Evolutionary conservation across 2,113 vertebrate genomes (phyloP).

Genomic region (Ptilonorhynchus violaceus): DNA sequence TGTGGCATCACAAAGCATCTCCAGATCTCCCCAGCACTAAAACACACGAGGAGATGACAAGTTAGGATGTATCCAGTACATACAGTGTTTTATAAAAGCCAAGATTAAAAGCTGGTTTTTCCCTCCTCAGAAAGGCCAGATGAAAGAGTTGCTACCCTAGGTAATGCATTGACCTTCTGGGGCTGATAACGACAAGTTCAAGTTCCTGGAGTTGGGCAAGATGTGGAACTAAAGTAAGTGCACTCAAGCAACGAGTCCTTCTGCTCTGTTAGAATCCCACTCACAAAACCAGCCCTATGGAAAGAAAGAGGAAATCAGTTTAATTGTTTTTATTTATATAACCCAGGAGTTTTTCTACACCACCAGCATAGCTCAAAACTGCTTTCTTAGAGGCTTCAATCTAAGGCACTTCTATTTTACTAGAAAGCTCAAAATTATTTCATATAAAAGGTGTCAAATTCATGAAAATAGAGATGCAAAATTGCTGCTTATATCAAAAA

Average conservation of each 20-base stretch:
- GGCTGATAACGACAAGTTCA: constrained; percentile 54
- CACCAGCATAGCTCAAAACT: not conserved
- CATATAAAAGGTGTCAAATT: not conserved
- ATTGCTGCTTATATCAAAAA: not conserved
- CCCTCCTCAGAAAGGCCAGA: constrained; percentile 39
- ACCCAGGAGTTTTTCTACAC: not conserved
- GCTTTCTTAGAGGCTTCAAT: not conserved
- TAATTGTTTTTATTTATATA: not conserved
- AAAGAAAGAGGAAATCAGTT: not conserved
- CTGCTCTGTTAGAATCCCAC: not conserved
- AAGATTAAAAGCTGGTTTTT: constrained; percentile 53
- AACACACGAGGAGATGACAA: constrained; percentile 55
- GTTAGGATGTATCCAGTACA: constrained; percentile 22
- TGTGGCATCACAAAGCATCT: constrained; percentile 30
- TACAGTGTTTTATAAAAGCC: not conserved
- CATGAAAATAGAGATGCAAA: not conserved
- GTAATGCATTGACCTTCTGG: constrained; percentile 36
- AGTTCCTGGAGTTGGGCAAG: constrained; percentile 41
- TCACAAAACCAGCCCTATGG: not conserved
- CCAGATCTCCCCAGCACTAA: constrained; percentile 17
- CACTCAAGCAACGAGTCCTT: not conserved
- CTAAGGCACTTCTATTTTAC: not conserved
- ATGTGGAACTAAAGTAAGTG: constrained; percentile 35
- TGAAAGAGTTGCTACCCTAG: constrained; percentile 12
- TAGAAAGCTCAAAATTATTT: not conserved